Evolutionary conservation across 2,888 invertebrate species (phyloP).

Genomic region (Melolontha melolontha): DNA sequence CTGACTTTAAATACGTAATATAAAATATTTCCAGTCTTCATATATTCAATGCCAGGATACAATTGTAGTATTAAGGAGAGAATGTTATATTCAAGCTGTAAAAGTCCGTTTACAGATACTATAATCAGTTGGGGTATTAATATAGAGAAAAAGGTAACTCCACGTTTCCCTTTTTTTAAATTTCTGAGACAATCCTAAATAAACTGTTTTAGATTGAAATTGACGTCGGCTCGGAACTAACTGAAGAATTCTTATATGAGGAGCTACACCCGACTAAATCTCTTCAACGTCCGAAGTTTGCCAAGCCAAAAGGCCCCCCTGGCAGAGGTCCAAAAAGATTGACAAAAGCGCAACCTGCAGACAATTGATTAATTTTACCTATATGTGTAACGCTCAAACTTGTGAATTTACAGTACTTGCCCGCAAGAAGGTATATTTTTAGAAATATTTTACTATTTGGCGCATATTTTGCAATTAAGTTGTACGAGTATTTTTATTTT

Average conservation of each 20-base stretch:
- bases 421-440: slow-evolving; percentile 38
- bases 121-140: slow-evolving; percentile 83
- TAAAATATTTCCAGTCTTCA: slow-evolving; percentile 80
- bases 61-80: slow-evolving; percentile 95
- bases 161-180: no score
- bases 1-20: slow-evolving; percentile 14
- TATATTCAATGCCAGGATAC: slow-evolving; percentile 99
- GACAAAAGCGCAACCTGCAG: slow-evolving; percentile 73
- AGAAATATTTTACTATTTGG: slow-evolving; percentile 29
- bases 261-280: slow-evolving; percentile 94
- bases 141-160: slow-evolving; percentile 85
- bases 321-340: slow-evolving; percentile 91
- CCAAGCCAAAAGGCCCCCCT: slow-evolving; percentile 96
- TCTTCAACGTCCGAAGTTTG: slow-evolving; percentile 90
- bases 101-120: slow-evolving; percentile 88
- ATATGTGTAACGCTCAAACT: slow-evolving; percentile 35
- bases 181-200: no score
- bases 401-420: slow-evolving; percentile 39
- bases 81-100: slow-evolving; percentile 99
- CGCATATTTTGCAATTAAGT: slow-evolving; percentile 30
- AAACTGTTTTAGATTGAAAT: slow-evolving; percentile 60
- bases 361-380: slow-evolving; percentile 30
- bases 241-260: slow-evolving; percentile 89
- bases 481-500: slow-evolving; percentile 50
- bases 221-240: slow-evolving; percentile 89